Conservation (phyloP, 2,113 vertebrate genomes). For the Uria lomvia region DNA sequence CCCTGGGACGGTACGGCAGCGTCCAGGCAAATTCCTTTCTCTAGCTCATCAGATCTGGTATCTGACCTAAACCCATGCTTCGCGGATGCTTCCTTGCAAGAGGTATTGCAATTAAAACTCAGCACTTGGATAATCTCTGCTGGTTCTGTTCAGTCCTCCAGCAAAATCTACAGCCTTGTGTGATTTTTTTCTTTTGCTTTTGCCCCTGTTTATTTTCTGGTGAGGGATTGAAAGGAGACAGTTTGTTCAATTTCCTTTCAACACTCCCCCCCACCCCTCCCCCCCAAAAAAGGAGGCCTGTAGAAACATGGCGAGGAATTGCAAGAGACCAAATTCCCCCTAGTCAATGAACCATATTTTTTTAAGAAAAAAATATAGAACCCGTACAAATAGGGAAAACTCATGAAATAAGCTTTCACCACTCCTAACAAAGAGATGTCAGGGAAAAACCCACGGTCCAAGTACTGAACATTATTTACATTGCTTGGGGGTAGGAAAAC, state of each 20-base stretch:
- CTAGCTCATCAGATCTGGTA: neutral
- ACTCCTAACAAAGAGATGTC: neutral
- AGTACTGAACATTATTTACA: slow-evolving; percentile 20
- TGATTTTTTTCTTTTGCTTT: neutral
- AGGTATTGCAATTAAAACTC: neutral
- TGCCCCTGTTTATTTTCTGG: neutral
- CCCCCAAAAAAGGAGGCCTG: neutral
- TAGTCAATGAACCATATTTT: neutral
- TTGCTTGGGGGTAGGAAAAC: neutral
- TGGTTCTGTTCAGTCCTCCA: neutral
- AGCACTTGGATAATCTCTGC: neutral
- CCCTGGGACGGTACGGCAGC: neutral
- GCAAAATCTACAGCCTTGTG: neutral
- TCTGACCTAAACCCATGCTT: neutral
- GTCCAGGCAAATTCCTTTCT: neutral
- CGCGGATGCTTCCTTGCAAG: neutral
- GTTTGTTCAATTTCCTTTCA: neutral
- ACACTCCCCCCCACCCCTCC: neutral
- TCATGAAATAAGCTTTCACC: slow-evolving; percentile 1
- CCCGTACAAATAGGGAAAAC: neutral
- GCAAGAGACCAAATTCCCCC: neutral
- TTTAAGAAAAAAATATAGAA: neutral
- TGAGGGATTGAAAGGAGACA: neutral
- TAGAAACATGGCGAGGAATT: neutral
- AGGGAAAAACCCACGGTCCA: neutral